Conservation (phyloP, 1,140 invertebrate species). For the Drosophila parvula region DNA sequence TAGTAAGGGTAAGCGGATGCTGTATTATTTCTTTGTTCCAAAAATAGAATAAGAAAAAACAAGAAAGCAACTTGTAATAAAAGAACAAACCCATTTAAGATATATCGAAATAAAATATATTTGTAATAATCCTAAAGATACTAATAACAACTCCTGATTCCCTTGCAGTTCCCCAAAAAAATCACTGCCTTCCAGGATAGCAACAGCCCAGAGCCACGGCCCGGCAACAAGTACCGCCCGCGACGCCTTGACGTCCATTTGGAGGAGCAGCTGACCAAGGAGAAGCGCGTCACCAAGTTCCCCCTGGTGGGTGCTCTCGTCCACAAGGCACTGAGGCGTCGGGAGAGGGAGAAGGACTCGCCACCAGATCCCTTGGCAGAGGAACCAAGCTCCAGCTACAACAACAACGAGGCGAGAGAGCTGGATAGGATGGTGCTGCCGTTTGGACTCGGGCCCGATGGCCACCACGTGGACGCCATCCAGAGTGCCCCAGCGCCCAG, state of each 20-base stretch:
- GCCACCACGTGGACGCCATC: constrained; percentile 71
- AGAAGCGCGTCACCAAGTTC: constrained; percentile 57
- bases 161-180: constrained; percentile 51
- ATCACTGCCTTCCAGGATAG: constrained; percentile 53
- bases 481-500: constrained; percentile 67
- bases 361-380: not conserved
- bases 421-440: constrained; percentile 71
- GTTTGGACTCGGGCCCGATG: constrained; percentile 77
- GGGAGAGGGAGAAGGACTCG: constrained; percentile 18
- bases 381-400: constrained; percentile 3
- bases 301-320: constrained; percentile 66
- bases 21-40: too few relatives aligned
- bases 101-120: not conserved
- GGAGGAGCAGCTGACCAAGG: constrained; percentile 54
- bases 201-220: constrained; percentile 27
- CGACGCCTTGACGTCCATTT: constrained; percentile 11
- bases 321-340: constrained; percentile 56
- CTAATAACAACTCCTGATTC: too few relatives aligned
- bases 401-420: constrained; percentile 21
- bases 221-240: constrained; percentile 57
- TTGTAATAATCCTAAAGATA: not conserved
- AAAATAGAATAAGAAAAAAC: too few relatives aligned
- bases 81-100: too few relatives aligned
- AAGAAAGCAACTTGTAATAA: too few relatives aligned
- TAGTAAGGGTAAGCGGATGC: too few relatives aligned